Conservation (phyloP, 2,113 vertebrate species). For the Pachyramphus minor region DNA sequence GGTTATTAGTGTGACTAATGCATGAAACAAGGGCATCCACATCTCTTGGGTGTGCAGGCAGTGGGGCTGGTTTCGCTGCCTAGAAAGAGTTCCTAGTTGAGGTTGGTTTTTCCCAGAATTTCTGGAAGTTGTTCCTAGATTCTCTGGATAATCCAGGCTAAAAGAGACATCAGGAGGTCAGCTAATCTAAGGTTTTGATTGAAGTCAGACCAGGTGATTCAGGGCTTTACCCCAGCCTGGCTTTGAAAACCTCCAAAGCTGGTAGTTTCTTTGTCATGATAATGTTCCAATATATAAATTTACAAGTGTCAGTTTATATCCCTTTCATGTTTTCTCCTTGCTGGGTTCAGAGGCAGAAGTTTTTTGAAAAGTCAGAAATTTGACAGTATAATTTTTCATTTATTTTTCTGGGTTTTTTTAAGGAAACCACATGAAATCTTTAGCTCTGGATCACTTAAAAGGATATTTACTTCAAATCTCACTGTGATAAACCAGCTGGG, state of each 20-base stretch:
- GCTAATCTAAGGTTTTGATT: background rate
- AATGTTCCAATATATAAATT: background rate
- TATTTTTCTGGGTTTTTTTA: background rate
- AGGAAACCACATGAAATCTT: background rate
- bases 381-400: background rate
- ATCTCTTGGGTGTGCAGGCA: background rate
- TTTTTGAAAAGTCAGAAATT: background rate
- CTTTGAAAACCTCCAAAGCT: background rate
- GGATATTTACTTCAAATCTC: background rate
- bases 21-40: background rate
- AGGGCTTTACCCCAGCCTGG: background rate
- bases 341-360: background rate
- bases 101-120: background rate
- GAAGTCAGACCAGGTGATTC: background rate
- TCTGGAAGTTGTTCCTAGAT: background rate
- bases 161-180: background rate
- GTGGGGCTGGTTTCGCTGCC: background rate
- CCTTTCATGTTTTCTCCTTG: background rate
- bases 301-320: background rate
- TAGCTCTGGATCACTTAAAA: background rate
- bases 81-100: background rate
- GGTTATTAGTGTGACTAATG: background rate
- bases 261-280: background rate
- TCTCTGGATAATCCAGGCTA: background rate
- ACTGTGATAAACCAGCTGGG: background rate